phyloP scores from a whole-genome alignment of 2,888 invertebrate genomes.

The Drosophila eohydei region DNA sequence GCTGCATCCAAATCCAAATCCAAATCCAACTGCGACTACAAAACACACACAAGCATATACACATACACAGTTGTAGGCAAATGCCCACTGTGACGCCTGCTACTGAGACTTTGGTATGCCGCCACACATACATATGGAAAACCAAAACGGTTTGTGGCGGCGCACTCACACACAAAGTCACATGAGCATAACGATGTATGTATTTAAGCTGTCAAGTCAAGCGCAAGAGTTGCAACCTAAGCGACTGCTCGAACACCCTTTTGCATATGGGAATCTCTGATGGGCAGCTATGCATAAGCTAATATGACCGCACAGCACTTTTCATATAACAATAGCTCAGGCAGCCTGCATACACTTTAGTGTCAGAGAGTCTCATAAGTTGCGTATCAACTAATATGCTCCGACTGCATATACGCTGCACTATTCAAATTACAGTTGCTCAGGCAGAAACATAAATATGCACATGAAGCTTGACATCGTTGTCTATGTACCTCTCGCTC shows the following conservation, averaged over 20 bases:
- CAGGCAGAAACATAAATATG: conserved; percentile 15
- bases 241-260: conserved; percentile 7
- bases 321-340: background rate
- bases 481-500: background rate
- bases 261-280: background rate
- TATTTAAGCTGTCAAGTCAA: conserved; percentile 6
- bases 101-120: background rate
- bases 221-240: background rate
- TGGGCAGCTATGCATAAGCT: background rate
- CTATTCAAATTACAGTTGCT: background rate
- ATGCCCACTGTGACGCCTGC: conserved; percentile 6
- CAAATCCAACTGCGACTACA: background rate
- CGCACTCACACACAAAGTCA: background rate
- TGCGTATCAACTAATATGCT: conserved; percentile 5
- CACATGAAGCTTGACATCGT: conserved; percentile 16
- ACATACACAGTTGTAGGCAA: background rate
- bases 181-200: background rate
- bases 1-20: background rate
- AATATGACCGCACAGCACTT: background rate
- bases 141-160: conserved; percentile 6
- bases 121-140: background rate
- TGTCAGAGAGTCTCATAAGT: background rate
- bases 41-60: background rate
- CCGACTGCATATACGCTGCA: background rate
- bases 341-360: background rate